A percentile compares a stretch with the other conserved stretches of the same genome.
Conservation (phyloP, 2,797 vertebrate genomes). For the Myotis daubentonii region DNA sequence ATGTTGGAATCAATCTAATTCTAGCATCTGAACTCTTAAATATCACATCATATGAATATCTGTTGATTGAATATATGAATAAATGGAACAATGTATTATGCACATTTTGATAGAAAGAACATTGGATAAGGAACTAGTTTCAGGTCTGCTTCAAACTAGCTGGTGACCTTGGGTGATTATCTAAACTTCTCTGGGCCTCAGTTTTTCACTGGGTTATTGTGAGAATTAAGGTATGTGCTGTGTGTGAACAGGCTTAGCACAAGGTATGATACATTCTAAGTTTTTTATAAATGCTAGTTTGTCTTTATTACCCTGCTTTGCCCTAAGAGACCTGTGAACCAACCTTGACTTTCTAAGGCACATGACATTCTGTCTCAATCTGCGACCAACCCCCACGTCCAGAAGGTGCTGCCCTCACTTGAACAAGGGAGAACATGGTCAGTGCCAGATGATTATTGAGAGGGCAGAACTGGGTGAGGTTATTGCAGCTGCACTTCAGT, state of each 20-base stretch:
- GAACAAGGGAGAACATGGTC: not conserved
- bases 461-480: constrained; percentile 19
- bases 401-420: constrained; percentile 16
- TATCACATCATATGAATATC: not conserved
- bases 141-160: not conserved
- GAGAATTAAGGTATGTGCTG: not conserved
- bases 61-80: not conserved
- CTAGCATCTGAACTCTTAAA: not conserved
- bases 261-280: not conserved
- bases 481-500: constrained; percentile 47
- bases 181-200: not conserved
- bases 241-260: not conserved
- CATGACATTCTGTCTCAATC: constrained; percentile 26
- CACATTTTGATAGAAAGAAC: not conserved
- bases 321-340: not conserved
- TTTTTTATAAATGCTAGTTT: constrained; percentile 40
- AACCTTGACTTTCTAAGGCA: constrained; percentile 53
- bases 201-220: not conserved
- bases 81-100: not conserved
- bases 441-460: not conserved
- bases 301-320: not conserved
- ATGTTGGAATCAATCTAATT: not conserved
- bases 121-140: not conserved
- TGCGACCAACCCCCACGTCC: not conserved
- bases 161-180: not conserved